Evolutionary conservation across 1,140 invertebrate species (phyloP), one percentile per base, ranked within the genome.

Genomic region (Camponotus floridanus): DNA sequence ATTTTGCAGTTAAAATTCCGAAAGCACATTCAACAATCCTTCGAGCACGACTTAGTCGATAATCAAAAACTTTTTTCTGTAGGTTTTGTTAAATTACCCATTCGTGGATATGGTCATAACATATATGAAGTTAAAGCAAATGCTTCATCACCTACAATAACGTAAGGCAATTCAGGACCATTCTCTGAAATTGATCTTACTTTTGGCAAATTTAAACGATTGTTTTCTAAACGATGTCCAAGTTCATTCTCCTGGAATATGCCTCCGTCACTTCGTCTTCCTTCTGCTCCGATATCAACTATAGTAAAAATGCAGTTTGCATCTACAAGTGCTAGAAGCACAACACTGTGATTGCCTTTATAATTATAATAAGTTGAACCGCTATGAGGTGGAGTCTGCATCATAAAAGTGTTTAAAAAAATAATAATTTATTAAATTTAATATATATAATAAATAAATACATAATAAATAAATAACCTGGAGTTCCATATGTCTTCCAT

Each of bases 61-160:
- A 70, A 3, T 70, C 48, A 1, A 70, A 71, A 18, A 71, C 3
- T 31, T 36, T 71, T n/a, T 51, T 33, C 2, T 71, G 4, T 71
- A 71, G 0, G 3, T 31, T 33, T n/a, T n/a, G n/a, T n/a, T 51
- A 51, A 71, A 51, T 31, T 48, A 33, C 18, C 51, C 9, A 0
- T 11, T 48, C 21, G 68, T 31, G 68, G 26, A 71, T 51, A 71
- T n/a, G 68, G 45, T 7, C 26, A 45, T 21, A 71, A n/a, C 45
- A 71, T 51, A n/a, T 51, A 71, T 9, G 0, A 18, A 8, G 13
- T 71, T 51, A 71, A 51, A 18, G 26, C 68, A 33, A 71, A 71
- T 31, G 68, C 68, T 71, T 71, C 45, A 71, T 71, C 45, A 9
- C 68, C 45, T 51, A 71, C 26, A 31, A 70, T 31, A 51, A 71